phyloP scores from a whole-genome alignment of 2,888 invertebrate species.

The Cephus rjabovi region DNA sequence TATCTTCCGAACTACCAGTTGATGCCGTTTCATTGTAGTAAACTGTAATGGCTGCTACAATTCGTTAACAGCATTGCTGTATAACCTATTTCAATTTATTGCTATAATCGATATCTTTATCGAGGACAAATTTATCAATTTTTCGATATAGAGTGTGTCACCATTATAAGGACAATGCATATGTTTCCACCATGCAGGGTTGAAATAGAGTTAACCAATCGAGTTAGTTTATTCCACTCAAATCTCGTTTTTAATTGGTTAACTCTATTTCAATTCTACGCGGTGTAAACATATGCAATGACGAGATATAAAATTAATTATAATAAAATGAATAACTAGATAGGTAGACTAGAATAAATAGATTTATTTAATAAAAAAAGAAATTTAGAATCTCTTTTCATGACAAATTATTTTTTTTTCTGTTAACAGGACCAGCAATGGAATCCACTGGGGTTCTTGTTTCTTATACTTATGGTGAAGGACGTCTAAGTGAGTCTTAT shows the following conservation, averaged over 20 bases:
- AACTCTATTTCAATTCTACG: too few relatives aligned
- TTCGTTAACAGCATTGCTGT: neutral
- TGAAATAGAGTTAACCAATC: too few relatives aligned
- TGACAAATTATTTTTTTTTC: neutral
- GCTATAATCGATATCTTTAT: neutral
- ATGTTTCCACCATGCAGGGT: too few relatives aligned
- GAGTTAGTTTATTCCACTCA: too few relatives aligned
- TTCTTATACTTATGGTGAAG: conserved; percentile 67
- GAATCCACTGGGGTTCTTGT: conserved; percentile 69
- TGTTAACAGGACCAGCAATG: conserved; percentile 50
- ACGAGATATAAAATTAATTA: neutral
- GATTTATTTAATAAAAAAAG: too few relatives aligned
- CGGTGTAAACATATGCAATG: too few relatives aligned
- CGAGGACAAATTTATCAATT: neutral
- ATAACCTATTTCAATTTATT: neutral
- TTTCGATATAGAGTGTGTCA: neutral
- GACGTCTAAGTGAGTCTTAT: conserved; percentile 49
- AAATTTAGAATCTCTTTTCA: neutral
- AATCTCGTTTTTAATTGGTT: too few relatives aligned
- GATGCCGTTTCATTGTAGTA: neutral
- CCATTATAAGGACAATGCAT: neutral
- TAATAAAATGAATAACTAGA: neutral
- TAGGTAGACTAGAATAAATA: too few relatives aligned
- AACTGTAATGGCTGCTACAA: neutral
- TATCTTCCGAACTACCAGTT: neutral